phyloP scores from a whole-genome alignment of 2,797 vertebrate genomes.

The Sylvia borin region DNA sequence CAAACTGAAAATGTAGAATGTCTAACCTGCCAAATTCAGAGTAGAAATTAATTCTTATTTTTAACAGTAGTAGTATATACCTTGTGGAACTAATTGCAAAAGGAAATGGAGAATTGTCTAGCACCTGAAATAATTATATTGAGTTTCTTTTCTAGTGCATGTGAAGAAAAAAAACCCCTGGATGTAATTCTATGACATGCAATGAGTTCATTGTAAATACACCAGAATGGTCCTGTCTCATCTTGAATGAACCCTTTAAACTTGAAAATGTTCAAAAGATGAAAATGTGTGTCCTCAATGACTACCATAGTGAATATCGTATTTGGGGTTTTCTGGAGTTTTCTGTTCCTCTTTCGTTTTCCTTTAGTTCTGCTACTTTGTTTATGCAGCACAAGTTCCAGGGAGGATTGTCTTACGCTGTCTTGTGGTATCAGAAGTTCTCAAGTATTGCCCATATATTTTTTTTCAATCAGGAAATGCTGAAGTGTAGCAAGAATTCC shows the following conservation, averaged over 20 bases:
- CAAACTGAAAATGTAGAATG: neutral
- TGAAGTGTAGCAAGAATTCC: slow-evolving; percentile 87
- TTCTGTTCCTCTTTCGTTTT: neutral
- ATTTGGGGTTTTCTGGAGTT: neutral
- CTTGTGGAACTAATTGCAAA: neutral
- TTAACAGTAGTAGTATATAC: neutral
- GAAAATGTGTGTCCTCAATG: neutral
- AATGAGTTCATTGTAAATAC: neutral
- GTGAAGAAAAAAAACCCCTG: fast-evolving
- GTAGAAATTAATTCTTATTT: neutral
- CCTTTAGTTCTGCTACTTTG: neutral
- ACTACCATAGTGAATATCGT: neutral
- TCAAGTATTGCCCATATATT: neutral
- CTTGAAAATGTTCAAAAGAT: neutral
- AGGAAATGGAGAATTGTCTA: neutral
- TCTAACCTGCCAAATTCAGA: neutral
- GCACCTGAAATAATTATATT: neutral
- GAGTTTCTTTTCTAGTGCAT: neutral
- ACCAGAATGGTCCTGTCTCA: neutral
- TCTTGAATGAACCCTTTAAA: neutral
- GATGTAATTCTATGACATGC: neutral
- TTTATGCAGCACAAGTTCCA: neutral
- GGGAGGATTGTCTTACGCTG: neutral
- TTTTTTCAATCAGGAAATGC: slow-evolving; percentile 81
- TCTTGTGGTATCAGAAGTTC: neutral